Conservation (phyloP, 2,113 vertebrate genomes). For the Ochotona princeps region DNA sequence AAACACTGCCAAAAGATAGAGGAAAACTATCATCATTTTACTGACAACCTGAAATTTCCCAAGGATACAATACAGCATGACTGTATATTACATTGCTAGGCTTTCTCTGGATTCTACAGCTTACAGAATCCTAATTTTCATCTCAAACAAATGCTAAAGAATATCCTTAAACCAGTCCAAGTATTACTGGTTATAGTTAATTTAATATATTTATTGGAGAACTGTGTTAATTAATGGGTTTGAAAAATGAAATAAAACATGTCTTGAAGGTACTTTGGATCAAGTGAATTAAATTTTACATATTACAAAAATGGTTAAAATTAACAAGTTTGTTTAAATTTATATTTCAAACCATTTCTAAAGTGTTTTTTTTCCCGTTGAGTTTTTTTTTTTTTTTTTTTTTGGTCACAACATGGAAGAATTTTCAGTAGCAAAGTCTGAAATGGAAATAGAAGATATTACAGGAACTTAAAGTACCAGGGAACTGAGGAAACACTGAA, state of each 20-base stretch:
- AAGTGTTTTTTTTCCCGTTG: not conserved
- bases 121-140: not conserved
- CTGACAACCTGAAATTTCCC: not conserved
- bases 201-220: not conserved
- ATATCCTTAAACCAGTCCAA: conserved; percentile 3
- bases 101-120: not conserved
- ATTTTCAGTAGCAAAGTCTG: conserved; percentile 3
- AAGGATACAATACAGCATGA: not conserved
- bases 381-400: conserved; percentile 23
- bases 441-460: conserved; percentile 53
- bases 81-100: not conserved
- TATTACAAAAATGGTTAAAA: conserved; percentile 48
- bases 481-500: conserved; percentile 39
- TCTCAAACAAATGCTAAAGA: conserved; percentile 32
- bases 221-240: not conserved
- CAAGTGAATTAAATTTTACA: not conserved
- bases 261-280: conserved; percentile 24
- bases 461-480: conserved; percentile 43
- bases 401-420: conserved; percentile 47
- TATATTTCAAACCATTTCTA: not conserved
- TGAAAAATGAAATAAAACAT: not conserved
- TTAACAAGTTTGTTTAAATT: not conserved
- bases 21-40: not conserved
- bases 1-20: not conserved
- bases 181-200: conserved; percentile 24